Conservation (phyloP, 1,140 invertebrate species). For the Aphidius gifuensis region DNA sequence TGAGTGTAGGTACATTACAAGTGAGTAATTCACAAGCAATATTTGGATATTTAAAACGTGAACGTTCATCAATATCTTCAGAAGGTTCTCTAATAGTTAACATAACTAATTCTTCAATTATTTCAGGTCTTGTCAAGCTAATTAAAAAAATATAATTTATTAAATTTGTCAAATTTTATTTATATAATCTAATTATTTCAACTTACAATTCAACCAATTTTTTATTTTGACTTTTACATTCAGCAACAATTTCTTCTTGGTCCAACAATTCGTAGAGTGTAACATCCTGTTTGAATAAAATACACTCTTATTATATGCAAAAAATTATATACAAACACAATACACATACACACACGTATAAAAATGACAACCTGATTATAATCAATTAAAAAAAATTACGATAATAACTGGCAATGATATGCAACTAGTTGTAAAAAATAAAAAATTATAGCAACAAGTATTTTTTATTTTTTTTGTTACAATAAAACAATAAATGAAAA, state of each 20-base stretch:
- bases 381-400: too few relatives aligned
- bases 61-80: conserved; percentile 70
- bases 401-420: neutral
- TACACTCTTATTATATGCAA: neutral
- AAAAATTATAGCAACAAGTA: neutral
- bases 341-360: too few relatives aligned
- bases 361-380: too few relatives aligned
- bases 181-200: too few relatives aligned
- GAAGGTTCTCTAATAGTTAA: conserved; percentile 83
- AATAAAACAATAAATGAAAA: conserved; percentile 7
- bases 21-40: conserved; percentile 92
- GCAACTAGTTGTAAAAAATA: neutral
- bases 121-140: conserved; percentile 79
- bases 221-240: conserved; percentile 91
- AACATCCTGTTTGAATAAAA: conserved; percentile 70
- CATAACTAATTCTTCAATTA: conserved; percentile 81
- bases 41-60: conserved; percentile 86
- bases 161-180: neutral
- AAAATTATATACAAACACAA: neutral
- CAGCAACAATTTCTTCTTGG: conserved; percentile 91
- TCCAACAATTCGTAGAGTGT: conserved; percentile 87
- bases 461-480: neutral
- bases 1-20: conserved; percentile 79
- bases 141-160: conserved; percentile 38
- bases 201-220: conserved; percentile 91